Base-by-base conservation (phyloP, 2,888 invertebrate genomes). In the Vesta saturnalis region DNA sequence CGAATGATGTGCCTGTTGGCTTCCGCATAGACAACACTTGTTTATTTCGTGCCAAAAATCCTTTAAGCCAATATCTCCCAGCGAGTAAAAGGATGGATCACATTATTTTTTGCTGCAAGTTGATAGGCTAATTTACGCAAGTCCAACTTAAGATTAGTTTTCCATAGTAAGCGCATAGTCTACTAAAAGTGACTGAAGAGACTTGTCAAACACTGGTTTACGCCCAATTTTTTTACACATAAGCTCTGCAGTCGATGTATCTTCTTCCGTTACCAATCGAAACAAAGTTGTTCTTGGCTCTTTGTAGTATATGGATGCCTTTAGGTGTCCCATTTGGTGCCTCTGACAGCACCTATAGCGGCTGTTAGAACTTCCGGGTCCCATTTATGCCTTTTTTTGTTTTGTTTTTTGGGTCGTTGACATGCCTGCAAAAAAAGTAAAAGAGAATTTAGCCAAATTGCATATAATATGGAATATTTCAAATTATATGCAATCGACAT, bases 131-230 rank as follows among this genome's bases (percentile, higher is more conserved):
- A 67, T 77, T 76, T 62, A 68, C 68, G 70, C 73, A 72, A 19
- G 76, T 78, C 71, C 78, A 59, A 15, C 77, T 76, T 75, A 76
- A 73, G 73, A 77, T 52, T 71, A 73, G 46, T 66, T 70, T 55
- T 74, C 73, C 72, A 77, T 72, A 47, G 57, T 55, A 5, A 69
- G 58, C 18, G 62, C 60, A 64, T 77, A 72, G 12, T 73, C 60
- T 10, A 71, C 70, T 55, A 76, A 62, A 47, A 70, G 58, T 18
- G 61, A 19, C 70, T 77, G 74, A 56, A 75, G 35, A 35, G 72
- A 67, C 22, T 18, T 23, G 6, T 67, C 57, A 47, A 78, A 71
- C 59, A 73, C 67, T 61, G 71, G 63, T 67, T 72, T 71, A 58
- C 70, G 35, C 5, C 66, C 71, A 15, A 72, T 23, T 10, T 23